Evolutionary conservation across 2,113 vertebrate species (phyloP).

Genomic region (Peromyscus leucopus): DNA sequence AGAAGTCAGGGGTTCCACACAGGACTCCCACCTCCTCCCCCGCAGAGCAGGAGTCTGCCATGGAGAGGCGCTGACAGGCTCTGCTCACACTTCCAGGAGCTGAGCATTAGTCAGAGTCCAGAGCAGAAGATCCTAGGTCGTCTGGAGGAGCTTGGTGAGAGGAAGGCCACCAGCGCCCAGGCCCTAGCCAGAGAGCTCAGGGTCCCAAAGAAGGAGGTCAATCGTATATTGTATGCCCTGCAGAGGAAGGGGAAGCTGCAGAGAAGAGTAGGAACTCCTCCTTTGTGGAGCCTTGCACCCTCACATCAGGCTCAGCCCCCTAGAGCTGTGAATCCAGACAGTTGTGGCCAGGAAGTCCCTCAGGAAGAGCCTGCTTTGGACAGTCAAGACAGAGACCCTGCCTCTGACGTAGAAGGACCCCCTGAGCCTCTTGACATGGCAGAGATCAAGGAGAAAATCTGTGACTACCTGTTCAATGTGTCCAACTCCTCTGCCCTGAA

Average conservation of each 20-base stretch:
- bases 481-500: slow-evolving; percentile 87
- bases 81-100: slow-evolving; percentile 44
- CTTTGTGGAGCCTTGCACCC: slow-evolving; percentile 87
- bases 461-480: slow-evolving; percentile 88
- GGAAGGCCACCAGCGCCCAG: slow-evolving; percentile 84
- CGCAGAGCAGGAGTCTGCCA: background rate
- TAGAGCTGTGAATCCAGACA: background rate
- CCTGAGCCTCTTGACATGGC: slow-evolving; percentile 85
- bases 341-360: background rate
- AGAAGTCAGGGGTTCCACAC: background rate
- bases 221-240: slow-evolving; percentile 90
- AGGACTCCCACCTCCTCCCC: background rate
- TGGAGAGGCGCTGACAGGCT: slow-evolving; percentile 23
- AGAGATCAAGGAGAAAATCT: slow-evolving; percentile 90
- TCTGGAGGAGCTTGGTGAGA: slow-evolving; percentile 85
- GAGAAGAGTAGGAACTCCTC: slow-evolving; percentile 84
- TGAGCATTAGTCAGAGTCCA: slow-evolving; percentile 66
- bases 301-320: background rate
- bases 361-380: background rate
- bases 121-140: slow-evolving; percentile 74
- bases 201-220: slow-evolving; percentile 90
- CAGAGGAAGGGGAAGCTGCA: slow-evolving; percentile 80
- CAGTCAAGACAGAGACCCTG: background rate
- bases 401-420: slow-evolving; percentile 24
- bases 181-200: slow-evolving; percentile 86